Percentiles rank a stretch among this genome's conserved stretches.
Conservation (phyloP, 2,113 vertebrate species). For the Struthidea cinerea region DNA sequence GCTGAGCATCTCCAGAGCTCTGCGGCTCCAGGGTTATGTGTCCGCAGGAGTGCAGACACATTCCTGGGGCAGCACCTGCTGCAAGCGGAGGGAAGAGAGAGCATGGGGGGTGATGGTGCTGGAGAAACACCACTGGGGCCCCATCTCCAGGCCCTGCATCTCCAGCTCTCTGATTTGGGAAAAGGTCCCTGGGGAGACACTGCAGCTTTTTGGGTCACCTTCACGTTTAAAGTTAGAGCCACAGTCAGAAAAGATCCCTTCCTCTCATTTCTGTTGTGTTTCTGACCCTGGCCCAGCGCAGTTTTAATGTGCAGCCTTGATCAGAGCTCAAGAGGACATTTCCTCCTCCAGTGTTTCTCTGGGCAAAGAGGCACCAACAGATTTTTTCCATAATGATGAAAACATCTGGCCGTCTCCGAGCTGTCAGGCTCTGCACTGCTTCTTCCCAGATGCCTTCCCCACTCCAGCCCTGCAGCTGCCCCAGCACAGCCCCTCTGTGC, state of each 20-base stretch:
- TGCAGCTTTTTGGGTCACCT: not conserved
- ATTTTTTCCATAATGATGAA: slow-evolving; percentile 48
- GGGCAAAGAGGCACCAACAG: slow-evolving; percentile 55
- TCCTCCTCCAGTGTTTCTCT: slow-evolving; percentile 23
- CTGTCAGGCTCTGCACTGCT: slow-evolving; percentile 43
- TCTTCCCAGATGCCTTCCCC: slow-evolving; percentile 20
- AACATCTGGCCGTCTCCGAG: not conserved
- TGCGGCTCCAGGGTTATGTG: accelerated
- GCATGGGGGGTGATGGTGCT: not conserved
- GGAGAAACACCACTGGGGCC: not conserved
- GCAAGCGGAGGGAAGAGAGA: not conserved
- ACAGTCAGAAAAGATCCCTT: not conserved
- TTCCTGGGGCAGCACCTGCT: slow-evolving; percentile 4
- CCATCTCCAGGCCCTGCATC: not conserved
- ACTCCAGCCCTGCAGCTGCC: not conserved
- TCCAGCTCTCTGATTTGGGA: not conserved
- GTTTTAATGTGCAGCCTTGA: slow-evolving; percentile 19
- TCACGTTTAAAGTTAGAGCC: not conserved
- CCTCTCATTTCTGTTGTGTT: not conserved
- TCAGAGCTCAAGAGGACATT: slow-evolving; percentile 38
- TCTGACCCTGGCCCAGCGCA: not conserved
- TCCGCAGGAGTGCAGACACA: accelerated
- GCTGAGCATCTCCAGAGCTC: not conserved
- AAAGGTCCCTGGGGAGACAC: not conserved
- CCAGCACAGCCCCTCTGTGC: not conserved